Evolutionary conservation across 2,113 vertebrate species (phyloP).

Genomic region (Strigops habroptila): DNA sequence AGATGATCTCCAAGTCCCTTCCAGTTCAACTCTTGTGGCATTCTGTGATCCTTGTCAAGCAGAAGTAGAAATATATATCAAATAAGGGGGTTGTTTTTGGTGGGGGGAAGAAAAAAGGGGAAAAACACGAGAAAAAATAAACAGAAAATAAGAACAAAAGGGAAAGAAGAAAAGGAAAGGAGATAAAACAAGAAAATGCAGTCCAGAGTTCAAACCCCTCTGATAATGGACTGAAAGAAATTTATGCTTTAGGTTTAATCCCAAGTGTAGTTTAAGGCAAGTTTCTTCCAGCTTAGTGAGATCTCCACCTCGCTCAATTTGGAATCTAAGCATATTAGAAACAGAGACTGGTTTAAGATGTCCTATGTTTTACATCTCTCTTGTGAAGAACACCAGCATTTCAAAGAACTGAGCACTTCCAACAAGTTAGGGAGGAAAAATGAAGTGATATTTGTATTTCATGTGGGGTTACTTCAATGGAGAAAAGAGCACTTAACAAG

Average conservation of each 20-base stretch:
- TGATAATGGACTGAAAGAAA: not conserved
- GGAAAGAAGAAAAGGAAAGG: not conserved
- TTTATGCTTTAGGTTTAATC: not conserved
- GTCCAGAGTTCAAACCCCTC: not conserved
- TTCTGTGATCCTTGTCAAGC: not conserved
- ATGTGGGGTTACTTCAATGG: not conserved
- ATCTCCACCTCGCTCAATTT: not conserved
- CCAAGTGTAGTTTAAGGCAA: conserved; percentile 26
- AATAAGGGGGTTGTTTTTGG: not conserved
- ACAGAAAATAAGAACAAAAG: not conserved
- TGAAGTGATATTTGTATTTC: not conserved
- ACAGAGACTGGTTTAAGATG: not conserved
- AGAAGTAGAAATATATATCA: not conserved
- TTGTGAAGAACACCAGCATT: not conserved
- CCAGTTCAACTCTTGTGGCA: not conserved
- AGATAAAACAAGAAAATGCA: not conserved
- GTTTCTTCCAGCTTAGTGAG: not conserved
- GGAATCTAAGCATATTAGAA: not conserved
- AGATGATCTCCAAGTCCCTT: not conserved
- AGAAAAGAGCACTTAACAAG: not conserved
- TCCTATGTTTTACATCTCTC: not conserved
- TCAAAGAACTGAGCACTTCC: not conserved
- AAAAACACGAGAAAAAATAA: not conserved
- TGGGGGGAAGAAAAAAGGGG: not conserved
- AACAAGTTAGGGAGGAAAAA: not conserved